These are phyloP conservation scores for Ctenopoma multispine DNA, from an alignment of 2,797 vertebrate species.

Conservation along the genomic window DNA sequence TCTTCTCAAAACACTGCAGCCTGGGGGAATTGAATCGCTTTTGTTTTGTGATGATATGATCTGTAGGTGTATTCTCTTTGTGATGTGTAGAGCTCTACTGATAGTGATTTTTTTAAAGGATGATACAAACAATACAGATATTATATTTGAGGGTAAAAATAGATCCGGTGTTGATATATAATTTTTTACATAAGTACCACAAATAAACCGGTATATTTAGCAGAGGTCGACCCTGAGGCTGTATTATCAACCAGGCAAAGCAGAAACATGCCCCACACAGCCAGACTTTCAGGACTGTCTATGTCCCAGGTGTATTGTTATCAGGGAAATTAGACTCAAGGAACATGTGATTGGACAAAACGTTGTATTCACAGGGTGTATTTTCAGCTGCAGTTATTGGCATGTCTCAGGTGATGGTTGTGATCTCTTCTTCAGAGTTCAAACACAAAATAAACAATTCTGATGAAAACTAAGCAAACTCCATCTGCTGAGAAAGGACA, in stretches of 20 bases:
- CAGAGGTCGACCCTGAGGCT: neutral
- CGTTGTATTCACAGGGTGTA: too few species aligned
- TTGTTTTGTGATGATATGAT: conserved; percentile 18
- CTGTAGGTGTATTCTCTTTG: neutral
- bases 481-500: too few species aligned
- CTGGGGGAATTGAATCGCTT: neutral
- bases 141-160: neutral
- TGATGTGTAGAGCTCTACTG: neutral
- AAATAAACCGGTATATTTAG: neutral
- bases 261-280: too few species aligned
- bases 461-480: too few species aligned
- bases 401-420: too few species aligned
- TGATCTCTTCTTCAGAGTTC: too few species aligned
- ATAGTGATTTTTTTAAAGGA: neutral
- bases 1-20: neutral
- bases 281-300: neutral
- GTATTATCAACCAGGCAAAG: neutral
- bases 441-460: too few species aligned
- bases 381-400: too few species aligned
- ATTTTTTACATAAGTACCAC: neutral
- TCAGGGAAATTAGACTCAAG: neutral
- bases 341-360: too few species aligned
- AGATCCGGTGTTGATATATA: neutral
- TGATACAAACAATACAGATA: neutral
- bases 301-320: neutral